A percentile compares a stretch with the other conserved stretches of the same genome.
Conservation (phyloP, 1,140 invertebrate species). For the Bombus pascuorum region DNA sequence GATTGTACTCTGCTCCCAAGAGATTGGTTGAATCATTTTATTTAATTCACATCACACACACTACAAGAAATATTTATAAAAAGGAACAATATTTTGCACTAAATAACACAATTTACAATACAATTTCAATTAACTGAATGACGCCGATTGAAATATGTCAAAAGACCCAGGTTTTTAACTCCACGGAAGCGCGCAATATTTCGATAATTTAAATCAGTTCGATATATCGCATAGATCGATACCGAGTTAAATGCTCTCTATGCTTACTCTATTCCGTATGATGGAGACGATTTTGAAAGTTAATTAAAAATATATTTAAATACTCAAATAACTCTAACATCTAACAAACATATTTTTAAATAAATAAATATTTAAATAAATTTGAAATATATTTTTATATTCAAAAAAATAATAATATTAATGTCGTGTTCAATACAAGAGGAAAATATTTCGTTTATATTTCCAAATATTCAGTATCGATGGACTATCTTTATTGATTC, state of each 20-base stretch:
- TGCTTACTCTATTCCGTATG: background rate
- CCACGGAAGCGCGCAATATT: background rate
- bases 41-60: background rate
- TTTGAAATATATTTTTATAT: background rate
- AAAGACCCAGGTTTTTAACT: background rate
- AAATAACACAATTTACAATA: background rate
- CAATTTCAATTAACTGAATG: too few relatives aligned
- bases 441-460: background rate
- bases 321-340: background rate
- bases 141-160: background rate
- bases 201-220: constrained; percentile 12
- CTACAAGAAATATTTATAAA: background rate
- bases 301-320: background rate
- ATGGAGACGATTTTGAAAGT: background rate
- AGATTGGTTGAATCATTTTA: background rate
- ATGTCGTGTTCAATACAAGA: background rate
- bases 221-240: constrained; percentile 17
- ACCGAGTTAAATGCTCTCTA: background rate
- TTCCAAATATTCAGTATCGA: background rate
- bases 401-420: background rate
- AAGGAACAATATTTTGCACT: background rate
- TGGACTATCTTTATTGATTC: background rate
- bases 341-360: background rate
- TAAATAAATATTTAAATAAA: too few relatives aligned
- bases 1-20: background rate